Evolutionary conservation across 2,797 vertebrate species (phyloP).

Genomic region (Rhinella marina): DNA sequence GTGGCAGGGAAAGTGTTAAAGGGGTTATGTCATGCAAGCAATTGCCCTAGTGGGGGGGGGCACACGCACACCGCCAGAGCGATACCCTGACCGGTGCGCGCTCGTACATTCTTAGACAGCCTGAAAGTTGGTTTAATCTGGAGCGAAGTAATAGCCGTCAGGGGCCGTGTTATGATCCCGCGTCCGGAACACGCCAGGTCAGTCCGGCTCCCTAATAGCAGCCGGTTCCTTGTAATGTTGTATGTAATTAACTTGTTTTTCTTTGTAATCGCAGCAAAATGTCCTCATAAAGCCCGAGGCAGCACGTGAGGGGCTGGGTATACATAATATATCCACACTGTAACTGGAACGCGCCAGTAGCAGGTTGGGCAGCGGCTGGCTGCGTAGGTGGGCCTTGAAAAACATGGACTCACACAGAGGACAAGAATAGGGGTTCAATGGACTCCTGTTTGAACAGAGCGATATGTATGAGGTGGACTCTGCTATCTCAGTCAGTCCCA

Average conservation of each 20-base stretch:
- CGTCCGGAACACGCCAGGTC: conserved; percentile 1
- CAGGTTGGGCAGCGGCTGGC: not conserved
- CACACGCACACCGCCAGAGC: too few relatives aligned
- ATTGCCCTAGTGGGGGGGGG: not conserved
- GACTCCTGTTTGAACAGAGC: too few relatives aligned
- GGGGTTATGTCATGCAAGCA: not conserved
- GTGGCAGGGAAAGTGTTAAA: not conserved
- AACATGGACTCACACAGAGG: too few relatives aligned
- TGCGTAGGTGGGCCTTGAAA: too few relatives aligned
- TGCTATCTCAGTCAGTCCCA: too few relatives aligned
- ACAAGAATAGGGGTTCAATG: too few relatives aligned
- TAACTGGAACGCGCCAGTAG: not conserved
- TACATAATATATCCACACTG: not conserved
- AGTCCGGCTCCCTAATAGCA: not conserved
- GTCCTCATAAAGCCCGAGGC: not conserved
- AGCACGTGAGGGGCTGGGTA: not conserved
- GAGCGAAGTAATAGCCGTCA: not conserved
- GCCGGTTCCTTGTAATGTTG: not conserved
- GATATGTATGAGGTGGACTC: too few relatives aligned
- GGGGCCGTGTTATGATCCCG: not conserved
- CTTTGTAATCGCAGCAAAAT: conserved; percentile 30
- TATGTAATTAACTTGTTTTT: conserved; percentile 56
- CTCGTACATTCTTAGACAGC: not conserved
- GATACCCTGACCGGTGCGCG: too few relatives aligned
- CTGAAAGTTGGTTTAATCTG: not conserved